phyloP scores from a whole-genome alignment of 2,797 vertebrate genomes.

The Chaetophractus vellerosus region DNA sequence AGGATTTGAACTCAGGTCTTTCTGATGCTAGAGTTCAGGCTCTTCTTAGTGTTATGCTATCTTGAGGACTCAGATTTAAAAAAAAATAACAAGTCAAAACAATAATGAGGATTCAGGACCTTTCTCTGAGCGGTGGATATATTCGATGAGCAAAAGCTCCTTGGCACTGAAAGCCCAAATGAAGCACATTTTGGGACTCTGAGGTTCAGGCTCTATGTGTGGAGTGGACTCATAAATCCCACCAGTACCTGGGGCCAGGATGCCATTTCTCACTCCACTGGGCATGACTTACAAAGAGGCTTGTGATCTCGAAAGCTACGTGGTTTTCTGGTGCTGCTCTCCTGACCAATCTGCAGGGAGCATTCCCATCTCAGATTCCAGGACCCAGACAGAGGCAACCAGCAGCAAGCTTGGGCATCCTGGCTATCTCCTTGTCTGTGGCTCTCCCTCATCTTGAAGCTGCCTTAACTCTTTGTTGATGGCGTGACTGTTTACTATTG shows the following conservation, averaged over 20 bases:
- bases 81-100: background rate
- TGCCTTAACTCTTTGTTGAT: background rate
- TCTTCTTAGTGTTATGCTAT: background rate
- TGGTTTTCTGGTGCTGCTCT: background rate
- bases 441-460: conserved; percentile 2
- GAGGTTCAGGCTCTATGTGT: background rate
- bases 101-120: background rate
- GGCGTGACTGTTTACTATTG: background rate
- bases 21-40: background rate
- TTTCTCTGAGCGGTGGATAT: background rate
- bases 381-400: background rate
- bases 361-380: background rate
- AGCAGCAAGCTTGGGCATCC: background rate
- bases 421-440: background rate
- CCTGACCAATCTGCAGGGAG: background rate
- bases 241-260: background rate
- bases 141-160: background rate
- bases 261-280: background rate
- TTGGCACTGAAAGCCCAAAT: background rate
- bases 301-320: background rate
- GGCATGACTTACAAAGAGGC: conserved; percentile 11
- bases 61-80: background rate
- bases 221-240: background rate
- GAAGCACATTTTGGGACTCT: background rate
- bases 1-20: conserved; percentile 20